Evolutionary conservation across 2,797 vertebrate species (phyloP).

Genomic region (Paramormyrops hopkinsi): DNA sequence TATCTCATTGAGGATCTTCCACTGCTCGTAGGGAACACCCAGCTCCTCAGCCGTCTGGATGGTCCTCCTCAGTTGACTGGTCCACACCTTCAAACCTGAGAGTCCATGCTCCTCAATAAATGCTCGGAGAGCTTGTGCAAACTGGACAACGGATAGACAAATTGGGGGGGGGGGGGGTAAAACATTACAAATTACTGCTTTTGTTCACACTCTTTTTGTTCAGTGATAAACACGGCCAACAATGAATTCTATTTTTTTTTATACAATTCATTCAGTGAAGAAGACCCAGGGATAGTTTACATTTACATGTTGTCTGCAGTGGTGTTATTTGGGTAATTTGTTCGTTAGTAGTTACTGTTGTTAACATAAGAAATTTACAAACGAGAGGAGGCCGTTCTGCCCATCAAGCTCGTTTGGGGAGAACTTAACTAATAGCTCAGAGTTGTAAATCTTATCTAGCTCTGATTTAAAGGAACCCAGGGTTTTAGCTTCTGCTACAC

Average conservation of each 20-base stretch:
- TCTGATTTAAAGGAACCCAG: not conserved
- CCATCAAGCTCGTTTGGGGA: not conserved
- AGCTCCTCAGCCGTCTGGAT: slow-evolving; percentile 92
- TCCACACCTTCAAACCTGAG: slow-evolving; percentile 91
- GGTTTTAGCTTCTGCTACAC: not conserved
- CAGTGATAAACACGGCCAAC: not conserved
- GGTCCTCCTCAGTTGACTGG: slow-evolving; percentile 89
- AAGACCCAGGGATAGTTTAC: not conserved
- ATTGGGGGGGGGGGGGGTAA: not conserved
- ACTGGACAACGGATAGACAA: slow-evolving; percentile 55
- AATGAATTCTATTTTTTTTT: not conserved
- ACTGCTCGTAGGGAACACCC: slow-evolving; percentile 87
- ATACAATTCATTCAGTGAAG: not conserved
- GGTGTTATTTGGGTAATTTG: not conserved
- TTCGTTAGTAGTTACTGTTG: not conserved
- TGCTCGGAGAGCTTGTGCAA: slow-evolving; percentile 66
- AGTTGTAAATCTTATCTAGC: no score
- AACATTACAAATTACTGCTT: not conserved
- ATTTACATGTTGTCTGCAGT: not conserved
- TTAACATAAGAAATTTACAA: not conserved
- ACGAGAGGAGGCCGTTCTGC: no score
- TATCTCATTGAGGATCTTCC: slow-evolving; percentile 96
- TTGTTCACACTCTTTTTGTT: not conserved
- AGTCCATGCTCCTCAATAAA: slow-evolving; percentile 87
- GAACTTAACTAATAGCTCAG: not conserved